Evolutionary conservation across 2,888 invertebrate genomes (phyloP).

Genomic region (Ferrisia virgata): DNA sequence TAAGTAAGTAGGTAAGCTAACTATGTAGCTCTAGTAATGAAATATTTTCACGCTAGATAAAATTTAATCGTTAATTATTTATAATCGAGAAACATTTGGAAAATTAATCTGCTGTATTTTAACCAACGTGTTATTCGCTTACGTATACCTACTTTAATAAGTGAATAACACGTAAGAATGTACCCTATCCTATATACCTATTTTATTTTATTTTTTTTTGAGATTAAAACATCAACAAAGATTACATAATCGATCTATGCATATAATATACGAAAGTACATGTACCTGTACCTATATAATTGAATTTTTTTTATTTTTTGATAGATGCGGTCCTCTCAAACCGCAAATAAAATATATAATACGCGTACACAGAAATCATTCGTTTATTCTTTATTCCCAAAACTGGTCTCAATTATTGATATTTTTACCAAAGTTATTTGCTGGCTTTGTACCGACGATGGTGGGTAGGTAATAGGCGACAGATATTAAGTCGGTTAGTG

Average conservation of each 20-base stretch:
- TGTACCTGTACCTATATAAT: no score
- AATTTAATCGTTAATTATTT: neutral
- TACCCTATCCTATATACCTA: no score
- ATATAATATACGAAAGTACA: no score
- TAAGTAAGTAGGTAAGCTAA: neutral
- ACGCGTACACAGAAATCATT: neutral
- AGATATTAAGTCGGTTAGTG: conserved; percentile 3
- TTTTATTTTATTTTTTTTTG: no score
- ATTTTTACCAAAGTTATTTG: neutral
- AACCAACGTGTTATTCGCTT: no score
- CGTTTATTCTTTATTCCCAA: neutral
- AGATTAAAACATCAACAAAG: neutral
- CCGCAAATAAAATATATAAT: neutral
- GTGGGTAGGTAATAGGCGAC: neutral
- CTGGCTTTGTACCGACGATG: neutral
- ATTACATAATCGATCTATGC: neutral
- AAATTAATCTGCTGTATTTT: neutral
- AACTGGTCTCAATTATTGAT: neutral
- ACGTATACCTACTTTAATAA: no score
- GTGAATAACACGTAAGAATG: no score
- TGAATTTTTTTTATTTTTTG: neutral
- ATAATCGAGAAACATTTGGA: neutral
- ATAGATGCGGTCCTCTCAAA: neutral
- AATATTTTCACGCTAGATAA: neutral
- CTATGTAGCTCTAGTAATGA: neutral